Conservation (phyloP, 1,140 invertebrate species). For the Glossosoma conforme region DNA sequence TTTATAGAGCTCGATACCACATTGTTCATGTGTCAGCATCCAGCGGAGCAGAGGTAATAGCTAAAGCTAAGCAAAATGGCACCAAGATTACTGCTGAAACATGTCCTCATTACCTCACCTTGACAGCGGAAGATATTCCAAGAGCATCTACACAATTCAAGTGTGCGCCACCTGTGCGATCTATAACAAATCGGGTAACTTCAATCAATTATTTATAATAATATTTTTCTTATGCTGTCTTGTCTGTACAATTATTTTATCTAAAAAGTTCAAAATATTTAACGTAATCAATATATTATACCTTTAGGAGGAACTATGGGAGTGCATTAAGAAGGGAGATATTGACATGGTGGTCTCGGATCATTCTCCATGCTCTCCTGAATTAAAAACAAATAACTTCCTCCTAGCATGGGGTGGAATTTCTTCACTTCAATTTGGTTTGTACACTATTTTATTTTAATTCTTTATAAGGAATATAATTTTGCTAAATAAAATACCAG, state of each 20-base stretch:
- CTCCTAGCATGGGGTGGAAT: constrained; percentile 69
- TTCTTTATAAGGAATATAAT: no score
- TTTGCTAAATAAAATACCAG: no score
- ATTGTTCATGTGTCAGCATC: constrained; percentile 68
- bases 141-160: constrained; percentile 61
- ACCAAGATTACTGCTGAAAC: constrained; percentile 62
- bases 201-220: constrained; percentile 6
- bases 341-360: constrained; percentile 68
- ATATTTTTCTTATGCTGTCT: constrained; percentile 12
- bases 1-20: constrained; percentile 56
- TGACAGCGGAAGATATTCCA: constrained; percentile 59
- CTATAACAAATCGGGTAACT: constrained; percentile 53
- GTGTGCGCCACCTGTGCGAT: constrained; percentile 66
- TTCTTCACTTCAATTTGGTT: constrained; percentile 67
- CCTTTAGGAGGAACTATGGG: constrained; percentile 57
- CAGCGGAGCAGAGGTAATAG: constrained; percentile 48
- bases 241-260: no score
- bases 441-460: constrained; percentile 14
- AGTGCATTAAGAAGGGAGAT: constrained; percentile 50
- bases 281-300: constrained; percentile 3
- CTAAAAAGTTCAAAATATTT: constrained; percentile 2
- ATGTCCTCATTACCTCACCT: constrained; percentile 67
- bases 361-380: constrained; percentile 67
- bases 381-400: constrained; percentile 61
- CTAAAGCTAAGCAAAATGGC: constrained; percentile 41